Evolutionary conservation across 2,888 invertebrate genomes (phyloP), one percentile per base, ranked within the genome.

Genomic region (Pollenia labialis): DNA sequence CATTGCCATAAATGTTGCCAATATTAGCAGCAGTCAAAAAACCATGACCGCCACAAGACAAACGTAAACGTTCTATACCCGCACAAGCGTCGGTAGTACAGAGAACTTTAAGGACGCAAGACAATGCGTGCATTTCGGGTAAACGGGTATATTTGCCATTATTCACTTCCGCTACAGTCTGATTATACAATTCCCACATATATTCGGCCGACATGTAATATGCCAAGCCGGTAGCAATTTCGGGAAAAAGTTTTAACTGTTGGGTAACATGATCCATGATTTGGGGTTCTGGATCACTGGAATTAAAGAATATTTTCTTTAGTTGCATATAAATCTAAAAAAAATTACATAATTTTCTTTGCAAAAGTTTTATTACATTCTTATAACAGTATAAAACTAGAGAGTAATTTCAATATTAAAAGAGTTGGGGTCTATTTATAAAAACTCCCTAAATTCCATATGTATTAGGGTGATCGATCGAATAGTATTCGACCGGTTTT

Each of bases 21-120:
- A 99, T 94, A 92, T 96, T 97, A 89, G 98, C 96, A 23, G 96
- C 94, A 40, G 95, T 95, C 96, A 97, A 96, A 94, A 97, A 99
- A 0, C 99, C 99, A 93, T 99, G 99, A 0, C 99, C 99, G 68
- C 99, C 99, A 93, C 99, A 99, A 32, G 98, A 95, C 88, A 97
- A 94, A 68, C 98, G 95, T 89, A 97, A 96, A n/a, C 95, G 95
- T 93, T 98, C 98, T 48, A 98, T 95, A 68, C 96, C 96, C 69
- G 92, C 93, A 0, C 96, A 95, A 58, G 96, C 95, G 91, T 97
- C 96, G 10, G 95, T 94, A 0, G 97, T 96, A 80, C 95, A 95
- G 52, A 97, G 95, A 0, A 98, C 97, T 93, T 99, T 99, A 86
- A 99, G 93, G 90, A 98, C 98, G 90, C 98, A 97, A 0, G 98